Conservation (phyloP, 2,888 invertebrate genomes). For the Stramonita haemastoma region DNA sequence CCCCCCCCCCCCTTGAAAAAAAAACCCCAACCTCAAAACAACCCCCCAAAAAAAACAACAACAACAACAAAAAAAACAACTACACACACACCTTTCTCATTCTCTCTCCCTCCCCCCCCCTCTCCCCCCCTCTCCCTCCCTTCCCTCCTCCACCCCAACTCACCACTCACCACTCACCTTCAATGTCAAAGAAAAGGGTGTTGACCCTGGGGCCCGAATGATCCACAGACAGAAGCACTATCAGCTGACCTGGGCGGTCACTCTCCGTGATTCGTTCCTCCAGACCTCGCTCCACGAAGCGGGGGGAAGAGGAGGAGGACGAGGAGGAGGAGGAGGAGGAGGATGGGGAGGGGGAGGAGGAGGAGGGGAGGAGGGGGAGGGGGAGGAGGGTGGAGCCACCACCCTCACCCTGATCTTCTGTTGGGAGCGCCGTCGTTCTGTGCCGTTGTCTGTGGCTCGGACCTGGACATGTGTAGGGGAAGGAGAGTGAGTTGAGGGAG, state of each 20-base stretch:
- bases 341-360: conserved; percentile 78
- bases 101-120: background rate
- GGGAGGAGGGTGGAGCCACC: conserved; percentile 57
- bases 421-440: conserved; percentile 55
- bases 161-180: conserved; percentile 73
- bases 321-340: conserved; percentile 63
- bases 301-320: conserved; percentile 81
- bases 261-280: conserved; percentile 74
- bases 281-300: conserved; percentile 79
- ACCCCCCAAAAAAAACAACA: too few relatives aligned
- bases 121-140: background rate
- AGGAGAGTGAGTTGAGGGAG: too few relatives aligned
- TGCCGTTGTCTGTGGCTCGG: conserved; percentile 67
- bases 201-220: conserved; percentile 86
- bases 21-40: too few relatives aligned
- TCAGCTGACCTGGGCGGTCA: conserved; percentile 91
- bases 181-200: conserved; percentile 92
- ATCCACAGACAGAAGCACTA: conserved; percentile 89
- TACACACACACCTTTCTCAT: background rate
- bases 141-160: background rate
- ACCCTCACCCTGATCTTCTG: conserved; percentile 64
- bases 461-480: conserved; percentile 47
- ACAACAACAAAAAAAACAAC: too few relatives aligned
- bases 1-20: too few relatives aligned
- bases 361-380: conserved; percentile 80